These are phyloP conservation scores for Torymus texanus DNA, from an alignment of 2,888 invertebrate genomes.

Conservation along the genomic window DNA sequence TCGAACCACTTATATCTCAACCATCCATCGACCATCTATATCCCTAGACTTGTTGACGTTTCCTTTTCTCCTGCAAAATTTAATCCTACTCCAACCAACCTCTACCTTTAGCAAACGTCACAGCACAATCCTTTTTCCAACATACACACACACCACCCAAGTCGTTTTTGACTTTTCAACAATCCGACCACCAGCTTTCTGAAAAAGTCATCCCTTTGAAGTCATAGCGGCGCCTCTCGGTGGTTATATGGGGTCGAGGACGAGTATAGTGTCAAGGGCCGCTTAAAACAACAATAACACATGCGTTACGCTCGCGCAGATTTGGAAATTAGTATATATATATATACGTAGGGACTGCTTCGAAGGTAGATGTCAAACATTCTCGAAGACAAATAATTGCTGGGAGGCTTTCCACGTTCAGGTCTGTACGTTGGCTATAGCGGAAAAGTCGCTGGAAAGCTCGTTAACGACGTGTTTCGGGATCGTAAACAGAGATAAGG, in stretches of 20 bases:
- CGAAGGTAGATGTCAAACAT: conserved; percentile 30
- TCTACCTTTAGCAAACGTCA: not conserved
- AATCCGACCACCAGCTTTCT: not conserved
- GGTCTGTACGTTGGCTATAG: too few relatives aligned
- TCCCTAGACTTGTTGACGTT: not conserved
- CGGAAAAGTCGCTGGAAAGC: not conserved
- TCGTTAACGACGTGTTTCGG: conserved; percentile 18
- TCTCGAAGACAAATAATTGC: conserved; percentile 41
- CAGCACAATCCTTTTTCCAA: too few relatives aligned
- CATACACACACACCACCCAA: too few relatives aligned
- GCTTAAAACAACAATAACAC: conserved; percentile 49
- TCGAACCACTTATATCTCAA: too few relatives aligned
- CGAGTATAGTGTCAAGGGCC: conserved; percentile 3
- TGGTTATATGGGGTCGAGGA: conserved; percentile 22
- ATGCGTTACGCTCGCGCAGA: not conserved
- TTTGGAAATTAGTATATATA: not conserved
- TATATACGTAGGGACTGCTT: not conserved
- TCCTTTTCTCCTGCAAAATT: not conserved
- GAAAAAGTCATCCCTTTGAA: conserved; percentile 13
- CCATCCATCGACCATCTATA: too few relatives aligned
- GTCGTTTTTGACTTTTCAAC: conserved; percentile 19
- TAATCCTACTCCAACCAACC: not conserved
- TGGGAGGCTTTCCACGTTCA: not conserved
- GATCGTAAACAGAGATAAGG: conserved; percentile 30
- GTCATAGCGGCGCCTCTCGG: not conserved